Conservation (phyloP, 2,797 vertebrate genomes). For the Kryptopterus vitreolus region DNA sequence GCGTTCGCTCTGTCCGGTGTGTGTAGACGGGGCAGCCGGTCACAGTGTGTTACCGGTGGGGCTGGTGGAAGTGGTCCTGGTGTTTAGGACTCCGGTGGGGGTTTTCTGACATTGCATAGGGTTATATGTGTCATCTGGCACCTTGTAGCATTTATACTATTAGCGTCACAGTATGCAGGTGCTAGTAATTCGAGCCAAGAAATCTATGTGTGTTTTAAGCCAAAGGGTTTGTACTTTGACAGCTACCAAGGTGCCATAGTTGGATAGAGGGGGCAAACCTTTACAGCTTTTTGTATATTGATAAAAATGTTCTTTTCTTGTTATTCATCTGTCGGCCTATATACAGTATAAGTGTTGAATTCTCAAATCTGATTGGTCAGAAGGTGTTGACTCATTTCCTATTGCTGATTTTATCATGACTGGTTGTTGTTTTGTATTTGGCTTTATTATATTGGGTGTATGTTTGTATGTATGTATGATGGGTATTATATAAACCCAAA, state of each 20-base stretch:
- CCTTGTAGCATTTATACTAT: constrained; percentile 15
- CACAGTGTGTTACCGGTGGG: constrained; percentile 22
- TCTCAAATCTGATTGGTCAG: background rate
- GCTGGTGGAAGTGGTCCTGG: constrained; percentile 23
- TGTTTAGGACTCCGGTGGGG: constrained; percentile 47
- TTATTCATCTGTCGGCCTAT: background rate
- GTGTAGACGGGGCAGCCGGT: constrained; percentile 19
- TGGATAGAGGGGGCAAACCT: background rate
- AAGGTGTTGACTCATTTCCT: background rate
- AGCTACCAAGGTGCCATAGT: background rate
- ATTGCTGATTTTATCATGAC: no score
- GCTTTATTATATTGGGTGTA: no score
- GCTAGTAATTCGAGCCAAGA: background rate
- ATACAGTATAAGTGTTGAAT: background rate
- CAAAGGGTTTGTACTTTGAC: background rate
- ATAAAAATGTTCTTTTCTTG: background rate
- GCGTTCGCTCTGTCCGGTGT: constrained; percentile 2
- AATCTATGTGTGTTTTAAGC: background rate
- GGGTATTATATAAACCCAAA: no score
- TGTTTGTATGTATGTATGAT: no score
- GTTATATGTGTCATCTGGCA: constrained; percentile 22
- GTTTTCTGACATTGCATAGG: constrained; percentile 45
- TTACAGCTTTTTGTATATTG: background rate
- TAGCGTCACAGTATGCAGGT: background rate
- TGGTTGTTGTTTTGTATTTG: no score